Conservation (phyloP, 2,797 vertebrate species). For the Urophycis tenuis region DNA sequence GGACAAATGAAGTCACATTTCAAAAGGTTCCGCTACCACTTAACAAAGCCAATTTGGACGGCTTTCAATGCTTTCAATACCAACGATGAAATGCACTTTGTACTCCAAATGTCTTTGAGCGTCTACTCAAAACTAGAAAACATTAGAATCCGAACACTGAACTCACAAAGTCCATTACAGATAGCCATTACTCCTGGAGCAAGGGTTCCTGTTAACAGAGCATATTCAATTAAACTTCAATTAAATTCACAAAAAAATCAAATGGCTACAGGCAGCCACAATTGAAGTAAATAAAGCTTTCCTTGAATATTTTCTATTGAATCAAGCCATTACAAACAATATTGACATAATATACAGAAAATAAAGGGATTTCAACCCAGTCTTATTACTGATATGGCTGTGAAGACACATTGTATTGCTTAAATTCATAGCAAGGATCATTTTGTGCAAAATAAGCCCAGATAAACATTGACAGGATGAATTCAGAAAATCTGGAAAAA, state of each 20-base stretch:
- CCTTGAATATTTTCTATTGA: not conserved
- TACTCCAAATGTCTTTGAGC: not conserved
- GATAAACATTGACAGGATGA: not conserved
- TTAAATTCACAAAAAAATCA: not conserved
- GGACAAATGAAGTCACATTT: not conserved
- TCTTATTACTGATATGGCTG: not conserved
- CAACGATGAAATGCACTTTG: not conserved
- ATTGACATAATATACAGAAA: not conserved
- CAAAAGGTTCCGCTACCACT: not conserved
- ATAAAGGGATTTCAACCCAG: not conserved
- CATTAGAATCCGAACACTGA: not conserved
- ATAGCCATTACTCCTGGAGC: not conserved
- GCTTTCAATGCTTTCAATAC: not conserved
- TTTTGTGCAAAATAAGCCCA: not conserved
- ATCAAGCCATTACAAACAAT: not conserved
- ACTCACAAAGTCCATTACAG: not conserved
- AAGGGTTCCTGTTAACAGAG: not conserved
- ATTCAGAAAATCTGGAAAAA: conserved; percentile 14
- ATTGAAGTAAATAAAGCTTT: not conserved
- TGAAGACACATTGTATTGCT: not conserved
- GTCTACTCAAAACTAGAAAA: not conserved
- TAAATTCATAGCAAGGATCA: not conserved
- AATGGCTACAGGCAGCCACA: not conserved
- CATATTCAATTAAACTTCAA: not conserved
- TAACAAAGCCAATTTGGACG: too few relatives aligned